Evolutionary conservation across 2,113 vertebrate species (phyloP).

Genomic region (Onychostoma macrolepis): DNA sequence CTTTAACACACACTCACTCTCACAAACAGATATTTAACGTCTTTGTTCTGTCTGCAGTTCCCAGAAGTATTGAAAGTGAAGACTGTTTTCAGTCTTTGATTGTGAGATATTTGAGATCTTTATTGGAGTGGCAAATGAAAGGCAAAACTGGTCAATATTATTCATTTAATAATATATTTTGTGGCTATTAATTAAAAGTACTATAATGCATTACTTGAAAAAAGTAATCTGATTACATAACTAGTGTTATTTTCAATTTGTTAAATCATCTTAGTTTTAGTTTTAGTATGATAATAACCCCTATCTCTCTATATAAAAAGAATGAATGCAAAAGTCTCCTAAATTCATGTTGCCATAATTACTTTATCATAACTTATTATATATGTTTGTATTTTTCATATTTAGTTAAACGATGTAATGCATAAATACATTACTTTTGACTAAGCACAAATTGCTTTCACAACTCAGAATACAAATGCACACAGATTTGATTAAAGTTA

Average conservation of each 20-base stretch:
- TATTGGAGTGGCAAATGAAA: neutral
- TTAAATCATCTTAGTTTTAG: too few relatives aligned
- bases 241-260: too few relatives aligned
- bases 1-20: neutral
- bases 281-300: too few relatives aligned
- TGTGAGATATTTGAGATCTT: neutral
- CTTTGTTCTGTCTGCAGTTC: neutral
- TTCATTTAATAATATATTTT: neutral
- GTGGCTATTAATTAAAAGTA: neutral
- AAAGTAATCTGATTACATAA: too few relatives aligned
- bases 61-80: neutral
- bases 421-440: neutral
- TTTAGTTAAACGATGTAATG: neutral
- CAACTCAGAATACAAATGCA: neutral
- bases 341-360: too few relatives aligned
- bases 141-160: neutral
- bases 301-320: too few relatives aligned
- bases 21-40: constrained; percentile 17
- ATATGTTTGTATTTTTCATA: too few relatives aligned
- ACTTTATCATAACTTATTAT: too few relatives aligned
- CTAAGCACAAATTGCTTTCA: neutral
- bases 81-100: neutral
- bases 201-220: too few relatives aligned
- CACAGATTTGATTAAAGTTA: neutral
- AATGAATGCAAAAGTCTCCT: too few relatives aligned